Base-by-base conservation (phyloP, 2,797 vertebrate genomes). In the Squalus acanthias region DNA sequence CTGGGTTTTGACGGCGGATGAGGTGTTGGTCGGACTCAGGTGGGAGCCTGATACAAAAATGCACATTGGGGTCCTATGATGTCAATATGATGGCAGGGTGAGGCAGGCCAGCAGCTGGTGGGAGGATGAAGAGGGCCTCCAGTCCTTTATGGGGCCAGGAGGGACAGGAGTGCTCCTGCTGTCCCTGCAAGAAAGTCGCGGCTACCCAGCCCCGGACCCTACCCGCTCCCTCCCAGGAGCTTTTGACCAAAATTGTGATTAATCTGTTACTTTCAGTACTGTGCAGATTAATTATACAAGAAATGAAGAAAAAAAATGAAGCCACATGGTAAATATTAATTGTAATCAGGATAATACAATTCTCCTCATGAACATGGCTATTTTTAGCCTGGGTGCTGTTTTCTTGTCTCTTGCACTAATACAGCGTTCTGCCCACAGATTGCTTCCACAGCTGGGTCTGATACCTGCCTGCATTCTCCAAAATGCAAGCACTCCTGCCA, bases 341-440 rank as follows among this genome's bases (percentile, higher is more conserved):
- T 95, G 26, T 76, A 74, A 95, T 95, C 67, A 74, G 26, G 29
- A 15, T 76, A 76, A 76, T 76, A 53, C 15, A 76, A 95, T 95
- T 15, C 50, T 57, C 29, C 70, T 95, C 10, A 60, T 57, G 50
- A 74, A 95, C 50, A 29, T 57, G 24, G 63, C 24, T 95, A 95
- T 76, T 95, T 95, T 76, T 76, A 76, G 70, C 24, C 70, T 20
- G 26, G 67, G 24, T 60, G 13, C 94, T 50, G 39, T 74, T 74
- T 76, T 76, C 50, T 95, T 76, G 13, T 26, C 24, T 57, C 26
- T 57, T 33, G 29, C 50, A 76, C 50, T 20, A 95, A 76, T 53
- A 72, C 70, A 74, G 70, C 50, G 13, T 29, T 76, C 70, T 76
- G 94, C 50, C 94, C 94, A 95, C 26, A 60, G 70, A 20, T 46